Percentiles rank a stretch among this genome's conserved stretches.
phyloP scores from a whole-genome alignment of 2,113 vertebrate species.

The Brachyhypopomus gauderio region DNA sequence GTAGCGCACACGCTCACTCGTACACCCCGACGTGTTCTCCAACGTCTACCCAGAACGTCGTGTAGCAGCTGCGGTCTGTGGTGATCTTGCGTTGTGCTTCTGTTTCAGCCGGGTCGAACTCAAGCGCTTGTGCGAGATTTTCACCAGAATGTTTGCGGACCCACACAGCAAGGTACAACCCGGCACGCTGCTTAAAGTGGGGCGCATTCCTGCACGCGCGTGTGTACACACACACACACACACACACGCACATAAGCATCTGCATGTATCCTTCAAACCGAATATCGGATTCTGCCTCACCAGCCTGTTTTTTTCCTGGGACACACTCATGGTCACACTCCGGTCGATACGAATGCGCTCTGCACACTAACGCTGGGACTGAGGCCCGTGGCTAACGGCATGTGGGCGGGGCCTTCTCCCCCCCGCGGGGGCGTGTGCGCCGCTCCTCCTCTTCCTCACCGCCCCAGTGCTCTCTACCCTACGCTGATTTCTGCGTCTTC shows the following conservation, averaged over 20 bases:
- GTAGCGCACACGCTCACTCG: conserved; percentile 61
- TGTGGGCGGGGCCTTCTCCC: conserved; percentile 54
- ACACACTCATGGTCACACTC: conserved; percentile 29
- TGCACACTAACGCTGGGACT: conserved; percentile 52
- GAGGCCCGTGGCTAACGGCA: conserved; percentile 67
- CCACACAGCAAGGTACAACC: conserved; percentile 94
- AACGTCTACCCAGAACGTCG: too few species aligned
- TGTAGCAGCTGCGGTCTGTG: too few species aligned
- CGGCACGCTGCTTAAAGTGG: conserved; percentile 36
- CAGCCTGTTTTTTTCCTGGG: conserved; percentile 47
- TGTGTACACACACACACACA: neutral
- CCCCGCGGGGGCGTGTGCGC: conserved; percentile 37
- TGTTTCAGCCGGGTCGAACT: conserved; percentile 90
- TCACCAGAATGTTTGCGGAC: conserved; percentile 98
- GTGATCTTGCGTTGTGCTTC: neutral
- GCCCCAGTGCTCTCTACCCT: conserved; percentile 34
- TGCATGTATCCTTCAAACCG: conserved; percentile 36
- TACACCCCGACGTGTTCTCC: neutral
- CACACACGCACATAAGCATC: conserved; percentile 9
- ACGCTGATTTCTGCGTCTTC: conserved; percentile 37
- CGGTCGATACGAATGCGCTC: conserved; percentile 65
- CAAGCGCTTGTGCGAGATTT: conserved; percentile 98
- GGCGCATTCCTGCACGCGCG: conserved; percentile 1
- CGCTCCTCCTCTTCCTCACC: conserved; percentile 52
- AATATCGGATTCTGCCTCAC: conserved; percentile 60